Base-by-base conservation (phyloP, 2,113 vertebrate species). In the Mormoops blainvillei region DNA sequence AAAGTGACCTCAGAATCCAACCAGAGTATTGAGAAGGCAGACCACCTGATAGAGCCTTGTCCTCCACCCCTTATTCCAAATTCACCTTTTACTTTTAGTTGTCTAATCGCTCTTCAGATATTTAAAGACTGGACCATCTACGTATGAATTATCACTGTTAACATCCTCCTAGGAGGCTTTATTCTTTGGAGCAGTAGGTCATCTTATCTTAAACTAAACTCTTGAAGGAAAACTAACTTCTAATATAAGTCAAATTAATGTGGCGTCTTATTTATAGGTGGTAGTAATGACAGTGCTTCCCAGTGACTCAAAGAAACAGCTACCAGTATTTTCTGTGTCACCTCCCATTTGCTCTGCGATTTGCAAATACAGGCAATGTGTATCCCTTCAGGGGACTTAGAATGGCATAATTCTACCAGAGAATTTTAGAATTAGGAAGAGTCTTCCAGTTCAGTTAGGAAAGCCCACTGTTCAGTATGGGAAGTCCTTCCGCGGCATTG, bases 141-240 rank as follows among this genome's bases (percentile, higher is more conserved):
- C 52, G 61, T 24, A 68, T 93, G 65, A 94, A 8, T 81, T 33
- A 56, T 31, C 80, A 91, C 24, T 52, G 0, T 48, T 52, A 36
- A 80, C 95, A 97, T 71, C 41, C 15, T 86, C 48, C 56, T 80
- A 52, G 43, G 70, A 97, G 19, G n/a, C 71, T 71, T 90, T 86
- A 95, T 82, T 85, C 74, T 92, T 93, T 82, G 43, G 52, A 94
- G 86, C 58, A 94, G 4, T 67, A 54, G 9, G 38, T 92, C 96
- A 87, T 95, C 38, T 85, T 93, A 94, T 89, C 80, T 94, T 92
- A 96, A 70, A 86, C 41, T 73, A 74, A 96, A 76, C 94, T 88
- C 41, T 50, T 74, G 24, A 94, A 71, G 36, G 91, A 97, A 96
- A 94, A 31, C 38, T 41, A 86, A 70, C 41, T 94, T 36, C 61